Conservation (phyloP, 2,888 invertebrate genomes). For the Zaprionus bogoriensis region DNA sequence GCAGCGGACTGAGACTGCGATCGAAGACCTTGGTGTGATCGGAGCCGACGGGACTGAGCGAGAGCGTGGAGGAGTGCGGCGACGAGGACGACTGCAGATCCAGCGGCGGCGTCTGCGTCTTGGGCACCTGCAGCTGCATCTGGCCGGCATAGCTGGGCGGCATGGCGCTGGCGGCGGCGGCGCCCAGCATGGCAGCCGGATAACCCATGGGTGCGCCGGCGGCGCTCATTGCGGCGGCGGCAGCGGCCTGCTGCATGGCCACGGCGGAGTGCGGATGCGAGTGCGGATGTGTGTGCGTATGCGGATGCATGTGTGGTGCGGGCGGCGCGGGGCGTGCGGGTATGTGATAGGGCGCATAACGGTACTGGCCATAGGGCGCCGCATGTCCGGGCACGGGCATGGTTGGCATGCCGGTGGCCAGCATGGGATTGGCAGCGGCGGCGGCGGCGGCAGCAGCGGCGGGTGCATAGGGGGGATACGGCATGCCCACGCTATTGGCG, state of each 20-base stretch:
- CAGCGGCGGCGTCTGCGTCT: slow-evolving; percentile 82
- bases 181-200: slow-evolving; percentile 67
- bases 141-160: slow-evolving; percentile 62
- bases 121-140: slow-evolving; percentile 70
- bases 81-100: slow-evolving; percentile 82
- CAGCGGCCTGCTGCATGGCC: slow-evolving; percentile 60
- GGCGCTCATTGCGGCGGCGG: slow-evolving; percentile 75
- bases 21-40: slow-evolving; percentile 82
- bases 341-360: slow-evolving; percentile 84
- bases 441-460: slow-evolving; percentile 63
- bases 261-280: slow-evolving; percentile 82
- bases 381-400: slow-evolving; percentile 83
- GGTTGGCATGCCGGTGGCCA: slow-evolving; percentile 83
- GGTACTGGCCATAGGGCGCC: slow-evolving; percentile 81
- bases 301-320: slow-evolving; percentile 81
- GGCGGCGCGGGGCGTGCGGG: slow-evolving; percentile 82
- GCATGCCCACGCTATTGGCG: slow-evolving; percentile 88
- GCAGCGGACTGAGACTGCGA: slow-evolving; percentile 77
- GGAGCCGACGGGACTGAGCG: slow-evolving; percentile 82
- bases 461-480: slow-evolving; percentile 85
- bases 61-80: slow-evolving; percentile 82
- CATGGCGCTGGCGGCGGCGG: slow-evolving; percentile 56
- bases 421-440: slow-evolving; percentile 83
- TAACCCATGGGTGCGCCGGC: slow-evolving; percentile 57
- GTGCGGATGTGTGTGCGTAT: slow-evolving; percentile 83